Evolutionary conservation across 2,888 invertebrate species (phyloP).

Genomic region (Zonitis immaculata): DNA sequence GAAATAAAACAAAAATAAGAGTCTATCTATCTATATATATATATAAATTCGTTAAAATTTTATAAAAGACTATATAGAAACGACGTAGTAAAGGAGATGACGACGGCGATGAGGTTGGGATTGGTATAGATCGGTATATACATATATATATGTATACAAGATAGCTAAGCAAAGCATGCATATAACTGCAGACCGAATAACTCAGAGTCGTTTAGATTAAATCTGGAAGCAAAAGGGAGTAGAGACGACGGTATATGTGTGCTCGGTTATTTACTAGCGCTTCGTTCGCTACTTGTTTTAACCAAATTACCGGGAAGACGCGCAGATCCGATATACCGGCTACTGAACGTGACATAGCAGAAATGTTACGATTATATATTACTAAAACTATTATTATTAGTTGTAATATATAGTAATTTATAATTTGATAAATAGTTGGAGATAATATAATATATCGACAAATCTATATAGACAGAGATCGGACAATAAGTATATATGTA

Average conservation of each 20-base stretch:
- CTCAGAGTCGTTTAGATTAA: slow-evolving; percentile 46
- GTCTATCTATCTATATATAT: too few species aligned
- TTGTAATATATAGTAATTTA: too few species aligned
- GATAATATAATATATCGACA: too few species aligned
- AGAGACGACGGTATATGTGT: slow-evolving; percentile 23
- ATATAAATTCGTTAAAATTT: slow-evolving; percentile 11
- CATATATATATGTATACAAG: too few species aligned
- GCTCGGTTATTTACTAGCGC: slow-evolving; percentile 35
- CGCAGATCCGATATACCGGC: slow-evolving; percentile 36
- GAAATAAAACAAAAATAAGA: too few species aligned
- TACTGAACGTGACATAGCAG: slow-evolving; percentile 42
- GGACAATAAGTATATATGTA: too few species aligned
- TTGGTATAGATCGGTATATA: neutral
- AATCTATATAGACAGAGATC: too few species aligned
- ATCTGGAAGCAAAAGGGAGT: slow-evolving; percentile 30
- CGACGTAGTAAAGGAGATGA: neutral
- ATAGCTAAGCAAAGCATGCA: slow-evolving; percentile 29
- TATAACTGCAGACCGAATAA: slow-evolving; percentile 44
- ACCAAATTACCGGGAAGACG: slow-evolving; percentile 46
- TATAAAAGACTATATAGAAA: slow-evolving; percentile 5
- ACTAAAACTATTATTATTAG: too few species aligned
- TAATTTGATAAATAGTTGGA: too few species aligned
- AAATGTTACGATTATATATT: slow-evolving; percentile 32
- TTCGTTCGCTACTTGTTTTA: slow-evolving; percentile 47
- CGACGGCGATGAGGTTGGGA: neutral